These are phyloP conservation scores for Drosophila subquinaria DNA, from an alignment of 2,888 invertebrate genomes.

Conservation along the genomic window DNA sequence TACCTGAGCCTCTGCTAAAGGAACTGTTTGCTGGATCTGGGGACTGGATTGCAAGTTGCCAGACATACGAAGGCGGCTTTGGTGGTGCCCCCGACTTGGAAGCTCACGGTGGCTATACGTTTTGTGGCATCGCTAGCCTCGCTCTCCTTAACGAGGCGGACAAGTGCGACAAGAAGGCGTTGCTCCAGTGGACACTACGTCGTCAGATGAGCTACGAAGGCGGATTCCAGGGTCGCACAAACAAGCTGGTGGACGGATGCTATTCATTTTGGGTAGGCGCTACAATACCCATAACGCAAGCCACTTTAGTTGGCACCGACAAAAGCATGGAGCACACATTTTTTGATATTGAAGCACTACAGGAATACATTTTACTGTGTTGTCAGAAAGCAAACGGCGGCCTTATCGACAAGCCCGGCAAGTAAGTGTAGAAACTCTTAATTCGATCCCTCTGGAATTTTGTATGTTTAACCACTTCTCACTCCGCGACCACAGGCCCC, in stretches of 20 bases:
- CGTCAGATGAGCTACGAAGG: slow-evolving; percentile 98
- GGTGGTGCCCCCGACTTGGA: slow-evolving; percentile 97
- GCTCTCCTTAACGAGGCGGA: slow-evolving; percentile 88
- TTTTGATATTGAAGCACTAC: slow-evolving; percentile 94
- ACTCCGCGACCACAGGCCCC: slow-evolving; percentile 86
- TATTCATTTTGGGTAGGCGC: slow-evolving; percentile 99
- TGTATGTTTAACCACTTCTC: background rate
- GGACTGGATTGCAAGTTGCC: slow-evolving; percentile 97
- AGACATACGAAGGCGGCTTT: slow-evolving; percentile 99
- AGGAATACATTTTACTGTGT: slow-evolving; percentile 97
- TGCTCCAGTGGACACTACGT: slow-evolving; percentile 95
- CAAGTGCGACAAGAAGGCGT: slow-evolving; percentile 86
- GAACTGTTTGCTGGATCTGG: slow-evolving; percentile 94
- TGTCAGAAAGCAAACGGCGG: slow-evolving; percentile 96
- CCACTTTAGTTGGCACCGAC: slow-evolving; percentile 87
- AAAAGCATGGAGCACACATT: slow-evolving; percentile 85
- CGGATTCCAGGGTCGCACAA: slow-evolving; percentile 98
- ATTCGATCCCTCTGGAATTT: background rate
- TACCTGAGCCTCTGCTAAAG: slow-evolving; percentile 91
- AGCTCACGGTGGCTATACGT: slow-evolving; percentile 99
- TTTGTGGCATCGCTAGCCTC: slow-evolving; percentile 97
- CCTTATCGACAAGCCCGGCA: slow-evolving; percentile 97
- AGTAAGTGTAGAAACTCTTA: slow-evolving; percentile 87
- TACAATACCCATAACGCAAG: slow-evolving; percentile 94
- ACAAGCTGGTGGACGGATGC: slow-evolving; percentile 99